These are phyloP conservation scores for Oeneis ivallda DNA, from an alignment of 2,888 invertebrate genomes.

Conservation along the genomic window DNA sequence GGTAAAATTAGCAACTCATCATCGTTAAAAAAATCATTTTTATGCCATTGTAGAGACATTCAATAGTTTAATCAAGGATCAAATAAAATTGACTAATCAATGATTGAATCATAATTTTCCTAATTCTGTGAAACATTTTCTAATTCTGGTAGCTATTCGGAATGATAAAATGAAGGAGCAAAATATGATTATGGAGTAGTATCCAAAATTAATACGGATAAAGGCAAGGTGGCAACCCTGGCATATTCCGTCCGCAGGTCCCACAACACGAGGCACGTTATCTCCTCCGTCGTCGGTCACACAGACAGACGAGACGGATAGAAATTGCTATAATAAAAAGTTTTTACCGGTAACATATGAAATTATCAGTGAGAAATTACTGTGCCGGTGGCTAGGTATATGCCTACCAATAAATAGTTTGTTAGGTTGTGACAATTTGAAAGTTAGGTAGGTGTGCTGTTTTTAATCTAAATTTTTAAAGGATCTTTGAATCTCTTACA, in stretches of 20 bases:
- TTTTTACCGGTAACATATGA: conserved; percentile 54
- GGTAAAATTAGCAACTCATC: no score
- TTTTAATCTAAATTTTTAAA: no score
- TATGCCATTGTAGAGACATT: no score
- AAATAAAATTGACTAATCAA: no score
- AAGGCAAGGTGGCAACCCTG: conserved; percentile 55
- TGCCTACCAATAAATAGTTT: neutral
- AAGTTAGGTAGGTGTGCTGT: no score
- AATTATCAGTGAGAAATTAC: conserved; percentile 45
- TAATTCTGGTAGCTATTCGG: no score
- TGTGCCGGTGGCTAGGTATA: conserved; percentile 30
- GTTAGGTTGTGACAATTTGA: conserved; percentile 23
- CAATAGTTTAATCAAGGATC: no score
- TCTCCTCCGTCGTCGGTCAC: conserved; percentile 64
- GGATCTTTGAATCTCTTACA: no score
- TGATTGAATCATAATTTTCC: no score
- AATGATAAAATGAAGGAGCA: neutral
- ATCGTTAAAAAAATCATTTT: no score
- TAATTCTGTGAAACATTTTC: no score
- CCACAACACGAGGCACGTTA: conserved; percentile 70
- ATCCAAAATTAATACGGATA: neutral
- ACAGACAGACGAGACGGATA: conserved; percentile 62
- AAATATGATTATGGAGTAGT: neutral
- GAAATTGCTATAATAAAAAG: conserved; percentile 62
- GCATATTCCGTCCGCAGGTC: conserved; percentile 48